Evolutionary conservation across 2,888 invertebrate genomes (phyloP).

Genomic region (Caenorhabditis sp.): DNA sequence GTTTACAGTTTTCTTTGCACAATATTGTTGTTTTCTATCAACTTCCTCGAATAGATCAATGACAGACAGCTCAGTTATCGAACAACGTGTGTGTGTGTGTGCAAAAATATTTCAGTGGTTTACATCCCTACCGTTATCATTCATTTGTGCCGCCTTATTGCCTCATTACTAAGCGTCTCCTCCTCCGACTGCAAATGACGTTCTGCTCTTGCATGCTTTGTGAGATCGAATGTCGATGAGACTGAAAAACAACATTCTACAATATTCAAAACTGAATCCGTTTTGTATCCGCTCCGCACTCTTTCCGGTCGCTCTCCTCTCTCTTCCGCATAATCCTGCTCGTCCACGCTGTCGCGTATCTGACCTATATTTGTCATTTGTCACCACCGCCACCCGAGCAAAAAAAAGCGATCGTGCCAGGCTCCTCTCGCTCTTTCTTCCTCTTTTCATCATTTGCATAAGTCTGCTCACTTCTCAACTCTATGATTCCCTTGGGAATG

Average conservation of each 20-base stretch:
- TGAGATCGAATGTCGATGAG: no score
- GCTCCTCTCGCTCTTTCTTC: conserved; percentile 1
- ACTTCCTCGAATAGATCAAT: background rate
- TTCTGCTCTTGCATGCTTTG: no score
- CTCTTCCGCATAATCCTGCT: conserved; percentile 1
- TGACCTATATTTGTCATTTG: conserved; percentile 48
- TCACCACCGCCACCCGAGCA: conserved; percentile 7
- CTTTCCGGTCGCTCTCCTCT: no score
- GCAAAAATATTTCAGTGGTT: no score
- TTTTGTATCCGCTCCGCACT: no score
- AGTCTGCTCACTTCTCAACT: conserved; percentile 22
- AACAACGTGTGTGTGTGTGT: background rate
- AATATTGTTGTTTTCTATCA: background rate
- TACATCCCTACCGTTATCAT: no score
- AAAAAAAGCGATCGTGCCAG: conserved; percentile 9
- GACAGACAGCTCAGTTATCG: background rate
- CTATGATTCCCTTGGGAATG: conserved; percentile 33
- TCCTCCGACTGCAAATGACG: no score
- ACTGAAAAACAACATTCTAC: no score
- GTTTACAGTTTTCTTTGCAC: background rate
- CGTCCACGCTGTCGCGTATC: background rate
- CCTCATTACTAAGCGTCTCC: no score
- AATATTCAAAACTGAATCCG: no score
- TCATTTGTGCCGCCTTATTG: no score
- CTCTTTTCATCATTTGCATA: conserved; percentile 30